Base-by-base conservation (phyloP, 2,113 vertebrate genomes). In the Mastomys natalensis region DNA sequence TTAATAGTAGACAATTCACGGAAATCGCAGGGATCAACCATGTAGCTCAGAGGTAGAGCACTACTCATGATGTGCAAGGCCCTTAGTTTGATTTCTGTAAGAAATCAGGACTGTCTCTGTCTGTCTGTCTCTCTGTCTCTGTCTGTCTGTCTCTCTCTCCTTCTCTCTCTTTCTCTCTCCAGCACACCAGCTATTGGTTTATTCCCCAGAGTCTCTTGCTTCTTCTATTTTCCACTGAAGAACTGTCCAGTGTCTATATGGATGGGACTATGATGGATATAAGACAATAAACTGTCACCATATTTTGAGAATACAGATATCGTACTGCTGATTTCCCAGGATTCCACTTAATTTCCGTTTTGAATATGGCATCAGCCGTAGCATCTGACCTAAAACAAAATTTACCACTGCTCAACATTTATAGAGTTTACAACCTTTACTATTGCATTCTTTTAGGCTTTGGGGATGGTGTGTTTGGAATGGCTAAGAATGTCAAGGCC, bases 321-420 rank as follows among this genome's bases (percentile, higher is more conserved):
- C 17, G 77, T 37, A 37, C 19, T 40, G 37, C 24, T 94, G 90
- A 76, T 53, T 87, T 58, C 51, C 31, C 37, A 58, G 51, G 87
- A 29, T 80, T 92, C 66, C 68, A 77, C 16, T 21, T 37, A 89
- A 78, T 78, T 81, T 87, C 51, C 34, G 13, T 70, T 93, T 97
- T 90, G 29, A 94, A 26, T 78, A 91, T 66, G 26, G 11, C 60
- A 26, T 64, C 74, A 76, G 34, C 19, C 91, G 2, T 73, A 74
- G 34, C 62, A 93, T 84, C 34, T 91, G 26, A 87, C 55, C 40
- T 89, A 91, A 86, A 66, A 82, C 51, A 76, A 19, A n/a, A 80
- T 26, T 94, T 96, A 31, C 76, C 80, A 51, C 70, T 91, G 34
- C 48, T 60, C 21, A 73, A 43, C 15, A 84, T 87, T 95, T 76